Conservation (phyloP, 2,113 vertebrate genomes). For the Vulpes vulpes region DNA sequence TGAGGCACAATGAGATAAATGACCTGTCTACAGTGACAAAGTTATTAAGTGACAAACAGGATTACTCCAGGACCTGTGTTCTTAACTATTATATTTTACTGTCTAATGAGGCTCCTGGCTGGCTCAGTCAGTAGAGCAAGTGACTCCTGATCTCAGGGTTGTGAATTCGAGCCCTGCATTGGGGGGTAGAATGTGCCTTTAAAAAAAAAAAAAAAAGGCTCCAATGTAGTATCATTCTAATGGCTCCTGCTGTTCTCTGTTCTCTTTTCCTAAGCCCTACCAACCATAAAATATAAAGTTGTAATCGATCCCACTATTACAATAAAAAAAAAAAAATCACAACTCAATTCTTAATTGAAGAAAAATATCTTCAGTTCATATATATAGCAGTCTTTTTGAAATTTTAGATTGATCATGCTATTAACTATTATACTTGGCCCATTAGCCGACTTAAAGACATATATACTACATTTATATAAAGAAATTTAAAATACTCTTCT, state of each 20-base stretch:
- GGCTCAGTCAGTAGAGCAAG: not conserved
- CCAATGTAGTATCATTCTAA: constrained; percentile 15
- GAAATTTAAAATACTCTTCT: not conserved
- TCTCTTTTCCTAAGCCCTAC: not conserved
- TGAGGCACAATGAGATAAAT: not conserved
- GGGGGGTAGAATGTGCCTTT: not conserved
- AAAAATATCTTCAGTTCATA: constrained; percentile 15
- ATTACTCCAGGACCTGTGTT: not conserved
- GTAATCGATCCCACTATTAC: not conserved
- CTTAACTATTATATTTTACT: not conserved
- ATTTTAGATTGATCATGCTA: not conserved
- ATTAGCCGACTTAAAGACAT: not conserved
- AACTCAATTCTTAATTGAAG: not conserved
- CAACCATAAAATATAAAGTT: not conserved
- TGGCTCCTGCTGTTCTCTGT: not conserved
- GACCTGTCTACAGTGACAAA: not conserved
- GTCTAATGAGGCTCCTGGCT: not conserved
- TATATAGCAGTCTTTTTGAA: not conserved
- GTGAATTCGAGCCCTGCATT: not conserved
- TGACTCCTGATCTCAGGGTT: not conserved
- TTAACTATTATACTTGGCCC: not conserved
- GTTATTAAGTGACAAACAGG: not conserved
- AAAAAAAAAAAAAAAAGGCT: not conserved
- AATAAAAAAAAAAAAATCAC: not conserved
- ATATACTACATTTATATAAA: not conserved